Evolutionary conservation across 92 coral and sea anemone species (phyloP).

Genomic region (Heliopora coerulea): DNA sequence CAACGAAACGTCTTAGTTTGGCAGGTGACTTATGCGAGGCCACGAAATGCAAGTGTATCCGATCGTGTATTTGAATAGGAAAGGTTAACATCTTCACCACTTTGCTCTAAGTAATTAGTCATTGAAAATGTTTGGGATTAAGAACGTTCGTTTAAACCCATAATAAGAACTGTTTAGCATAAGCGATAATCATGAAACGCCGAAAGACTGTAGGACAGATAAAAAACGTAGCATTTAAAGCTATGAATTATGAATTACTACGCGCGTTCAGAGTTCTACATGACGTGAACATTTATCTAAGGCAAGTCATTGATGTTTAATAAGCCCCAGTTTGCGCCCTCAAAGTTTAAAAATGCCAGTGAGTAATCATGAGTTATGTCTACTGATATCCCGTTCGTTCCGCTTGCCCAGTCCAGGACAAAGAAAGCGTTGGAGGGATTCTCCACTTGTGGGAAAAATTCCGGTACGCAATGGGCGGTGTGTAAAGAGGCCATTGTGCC

Average conservation of each 20-base stretch:
- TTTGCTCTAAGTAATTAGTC: conserved; percentile 18
- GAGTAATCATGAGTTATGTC: not conserved
- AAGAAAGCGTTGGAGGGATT: not conserved
- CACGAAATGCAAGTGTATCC: not conserved
- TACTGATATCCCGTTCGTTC: conserved; percentile 4
- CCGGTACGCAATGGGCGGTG: conserved; percentile 22
- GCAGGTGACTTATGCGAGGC: not conserved
- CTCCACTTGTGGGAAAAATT: conserved; percentile 39
- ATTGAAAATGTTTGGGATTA: conserved; percentile 24
- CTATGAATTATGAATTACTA: conserved; percentile 17
- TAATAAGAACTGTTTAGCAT: conserved; percentile 23
- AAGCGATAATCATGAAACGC: conserved; percentile 2
- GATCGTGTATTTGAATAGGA: not conserved
- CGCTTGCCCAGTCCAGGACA: conserved; percentile 9
- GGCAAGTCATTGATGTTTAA: not conserved
- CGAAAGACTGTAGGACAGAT: not conserved
- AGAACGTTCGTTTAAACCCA: conserved; percentile 6
- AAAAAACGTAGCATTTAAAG: not conserved
- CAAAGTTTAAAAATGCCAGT: not conserved
- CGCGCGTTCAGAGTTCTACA: not conserved
- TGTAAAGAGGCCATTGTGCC: not conserved
- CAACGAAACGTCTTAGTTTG: not conserved
- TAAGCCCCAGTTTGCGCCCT: not conserved
- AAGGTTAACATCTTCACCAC: not conserved
- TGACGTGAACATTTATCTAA: not conserved